These are phyloP conservation scores for Ricordea florida DNA, from an alignment of 92 coral and sea anemone genomes.

Conservation along the genomic window DNA sequence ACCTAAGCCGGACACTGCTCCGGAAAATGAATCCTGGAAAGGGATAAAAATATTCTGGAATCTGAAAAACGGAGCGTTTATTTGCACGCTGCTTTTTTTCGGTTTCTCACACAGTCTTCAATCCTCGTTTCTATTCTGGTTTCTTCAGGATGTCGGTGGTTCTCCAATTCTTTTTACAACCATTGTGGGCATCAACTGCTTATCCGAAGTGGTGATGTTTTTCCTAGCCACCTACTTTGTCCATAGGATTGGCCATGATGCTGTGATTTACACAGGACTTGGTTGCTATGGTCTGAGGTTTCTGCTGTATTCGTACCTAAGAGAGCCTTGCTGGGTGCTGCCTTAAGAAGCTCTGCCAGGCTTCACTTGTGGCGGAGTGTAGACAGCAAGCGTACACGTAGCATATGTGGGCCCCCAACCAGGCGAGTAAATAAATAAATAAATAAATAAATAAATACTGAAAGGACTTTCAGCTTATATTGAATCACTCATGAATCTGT, in stretches of 20 bases:
- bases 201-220: constrained; percentile 86
- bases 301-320: constrained; percentile 76
- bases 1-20: constrained; percentile 8
- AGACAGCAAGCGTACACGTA: constrained; percentile 93
- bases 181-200: constrained; percentile 68
- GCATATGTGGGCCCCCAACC: constrained; percentile 81
- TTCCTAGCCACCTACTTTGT: constrained; percentile 80
- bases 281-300: constrained; percentile 76
- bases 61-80: constrained; percentile 75
- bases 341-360: constrained; percentile 83
- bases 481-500: too few relatives aligned
- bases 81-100: constrained; percentile 55
- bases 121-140: constrained; percentile 87
- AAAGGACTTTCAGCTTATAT: too few relatives aligned
- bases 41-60: constrained; percentile 76
- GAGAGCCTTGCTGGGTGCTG: constrained; percentile 81
- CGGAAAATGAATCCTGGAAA: constrained; percentile 49
- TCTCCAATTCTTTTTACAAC: constrained; percentile 79
- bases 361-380: constrained; percentile 81
- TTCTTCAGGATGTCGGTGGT: constrained; percentile 88
- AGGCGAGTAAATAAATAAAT: too few relatives aligned
- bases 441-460: too few relatives aligned
- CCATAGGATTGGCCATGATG: constrained; percentile 78
- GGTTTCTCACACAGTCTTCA: constrained; percentile 75
- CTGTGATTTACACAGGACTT: constrained; percentile 73